phyloP scores from a whole-genome alignment of 23 tunicate species.

The Diplosoma virens region DNA sequence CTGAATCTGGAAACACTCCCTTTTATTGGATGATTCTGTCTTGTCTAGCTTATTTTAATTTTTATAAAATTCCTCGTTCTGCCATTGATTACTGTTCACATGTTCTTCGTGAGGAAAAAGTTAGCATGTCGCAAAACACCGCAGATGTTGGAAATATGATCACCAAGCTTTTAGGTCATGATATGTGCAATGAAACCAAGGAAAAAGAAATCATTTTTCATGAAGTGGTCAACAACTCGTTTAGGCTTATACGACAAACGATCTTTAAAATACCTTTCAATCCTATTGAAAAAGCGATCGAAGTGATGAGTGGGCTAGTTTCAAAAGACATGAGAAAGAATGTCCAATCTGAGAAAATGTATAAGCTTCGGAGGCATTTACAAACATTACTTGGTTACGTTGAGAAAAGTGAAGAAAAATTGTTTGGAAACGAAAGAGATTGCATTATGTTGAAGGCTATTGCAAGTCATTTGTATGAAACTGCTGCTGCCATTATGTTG shows the following conservation, averaged over 20 bases:
- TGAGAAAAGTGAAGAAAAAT: not conserved
- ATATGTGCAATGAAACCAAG: slow-evolving; percentile 10
- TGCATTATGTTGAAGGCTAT: not conserved
- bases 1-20: too few species aligned
- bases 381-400: not conserved
- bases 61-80: too few species aligned
- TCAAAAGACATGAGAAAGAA: slow-evolving; percentile 18
- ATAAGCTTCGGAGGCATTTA: not conserved
- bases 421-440: too few species aligned
- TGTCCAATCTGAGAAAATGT: not conserved
- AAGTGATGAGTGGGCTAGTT: not conserved
- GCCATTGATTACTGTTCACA: too few species aligned
- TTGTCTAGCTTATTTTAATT: too few species aligned
- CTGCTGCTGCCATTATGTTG: too few species aligned
- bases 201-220: slow-evolving; percentile 13
- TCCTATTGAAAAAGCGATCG: not conserved
- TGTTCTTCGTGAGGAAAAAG: too few species aligned
- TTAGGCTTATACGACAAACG: not conserved
- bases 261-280: too few species aligned
- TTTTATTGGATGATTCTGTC: too few species aligned
- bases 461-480: too few species aligned
- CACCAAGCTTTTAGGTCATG: not conserved
- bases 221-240: slow-evolving; percentile 9
- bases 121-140: too few species aligned
- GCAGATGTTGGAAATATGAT: not conserved